phyloP scores from a whole-genome alignment of 2,797 vertebrate species.

The Lacerta agilis region DNA sequence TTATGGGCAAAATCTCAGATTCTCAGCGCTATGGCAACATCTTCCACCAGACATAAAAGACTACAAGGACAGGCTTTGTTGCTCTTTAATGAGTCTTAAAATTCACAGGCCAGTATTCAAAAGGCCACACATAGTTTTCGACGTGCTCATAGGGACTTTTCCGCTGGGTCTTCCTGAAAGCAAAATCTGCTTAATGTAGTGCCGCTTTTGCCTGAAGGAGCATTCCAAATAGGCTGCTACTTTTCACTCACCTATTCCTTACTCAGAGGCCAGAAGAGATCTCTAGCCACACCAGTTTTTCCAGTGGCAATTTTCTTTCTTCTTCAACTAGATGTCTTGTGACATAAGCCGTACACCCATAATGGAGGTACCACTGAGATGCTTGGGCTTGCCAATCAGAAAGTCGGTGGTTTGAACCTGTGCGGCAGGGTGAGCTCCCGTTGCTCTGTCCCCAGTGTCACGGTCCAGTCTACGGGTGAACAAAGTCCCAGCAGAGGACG shows the following conservation, averaged over 20 bases:
- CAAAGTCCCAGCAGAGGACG: too few species aligned
- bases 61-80: neutral
- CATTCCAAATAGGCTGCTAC: neutral
- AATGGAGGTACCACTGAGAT: neutral
- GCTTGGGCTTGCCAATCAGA: too few species aligned
- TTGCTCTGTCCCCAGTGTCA: too few species aligned
- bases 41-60: neutral
- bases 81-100: neutral
- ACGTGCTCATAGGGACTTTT: neutral
- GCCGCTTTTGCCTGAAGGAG: too few species aligned
- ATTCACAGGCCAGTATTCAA: neutral
- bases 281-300: neutral
- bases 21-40: neutral
- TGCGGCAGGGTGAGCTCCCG: too few species aligned
- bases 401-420: too few species aligned
- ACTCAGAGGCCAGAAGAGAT: neutral
- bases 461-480: too few species aligned
- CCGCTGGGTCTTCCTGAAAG: neutral
- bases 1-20: neutral
- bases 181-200: too few species aligned
- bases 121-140: neutral
- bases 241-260: neutral
- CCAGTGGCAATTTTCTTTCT: neutral
- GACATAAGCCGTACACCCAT: too few species aligned
- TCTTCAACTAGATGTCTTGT: neutral